Evolutionary conservation across 2,797 vertebrate genomes (phyloP).

Genomic region (Chiroxiphia lanceolata): DNA sequence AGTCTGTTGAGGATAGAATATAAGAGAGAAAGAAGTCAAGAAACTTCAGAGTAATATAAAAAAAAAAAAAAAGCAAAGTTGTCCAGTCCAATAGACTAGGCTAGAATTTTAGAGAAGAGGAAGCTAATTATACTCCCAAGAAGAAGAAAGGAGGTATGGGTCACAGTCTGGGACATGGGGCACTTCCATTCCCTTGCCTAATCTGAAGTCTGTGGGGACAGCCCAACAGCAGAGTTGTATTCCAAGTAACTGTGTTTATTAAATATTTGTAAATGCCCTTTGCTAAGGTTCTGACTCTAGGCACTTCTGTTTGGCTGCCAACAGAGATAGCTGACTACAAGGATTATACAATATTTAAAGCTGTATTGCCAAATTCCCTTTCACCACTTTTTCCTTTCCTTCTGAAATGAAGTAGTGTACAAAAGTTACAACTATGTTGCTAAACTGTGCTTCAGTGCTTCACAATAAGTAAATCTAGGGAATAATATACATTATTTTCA

Average conservation of each 20-base stretch:
- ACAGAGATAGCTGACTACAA: background rate
- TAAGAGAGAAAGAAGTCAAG: constrained; percentile 39
- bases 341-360: constrained; percentile 51
- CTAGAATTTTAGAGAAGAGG: background rate
- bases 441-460: background rate
- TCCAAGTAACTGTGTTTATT: constrained; percentile 16
- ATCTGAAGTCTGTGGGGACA: constrained; percentile 7
- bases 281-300: constrained; percentile 34
- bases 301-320: background rate
- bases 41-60: constrained; percentile 30
- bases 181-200: background rate
- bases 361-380: background rate
- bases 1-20: constrained; percentile 26
- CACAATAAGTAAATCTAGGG: background rate
- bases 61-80: background rate
- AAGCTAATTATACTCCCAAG: background rate
- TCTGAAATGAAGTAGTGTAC: background rate
- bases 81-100: background rate
- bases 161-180: background rate
- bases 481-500: background rate
- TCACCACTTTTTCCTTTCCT: background rate
- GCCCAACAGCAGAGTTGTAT: background rate
- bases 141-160: background rate
- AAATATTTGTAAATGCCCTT: constrained; percentile 60
- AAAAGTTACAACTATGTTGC: background rate